phyloP scores from a whole-genome alignment of 1,140 invertebrate species.

The Ceratoteleas bidentatus region DNA sequence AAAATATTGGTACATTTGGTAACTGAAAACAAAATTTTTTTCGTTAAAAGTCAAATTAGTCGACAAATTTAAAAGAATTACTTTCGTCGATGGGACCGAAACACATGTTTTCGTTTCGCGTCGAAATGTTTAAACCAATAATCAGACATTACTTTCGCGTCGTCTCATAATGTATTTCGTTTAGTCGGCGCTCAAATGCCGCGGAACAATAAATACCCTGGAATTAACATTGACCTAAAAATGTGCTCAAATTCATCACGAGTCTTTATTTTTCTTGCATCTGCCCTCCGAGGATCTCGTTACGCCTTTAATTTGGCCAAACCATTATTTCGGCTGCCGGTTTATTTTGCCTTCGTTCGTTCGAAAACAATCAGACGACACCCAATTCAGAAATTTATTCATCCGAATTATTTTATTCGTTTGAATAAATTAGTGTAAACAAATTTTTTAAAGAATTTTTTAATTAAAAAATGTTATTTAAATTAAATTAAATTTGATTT shows the following conservation, averaged over 20 bases:
- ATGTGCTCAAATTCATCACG: conserved; percentile 22
- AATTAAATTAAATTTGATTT: too few species aligned
- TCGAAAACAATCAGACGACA: too few species aligned
- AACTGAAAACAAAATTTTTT: too few species aligned
- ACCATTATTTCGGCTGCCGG: background rate
- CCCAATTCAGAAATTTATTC: too few species aligned
- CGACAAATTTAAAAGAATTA: background rate
- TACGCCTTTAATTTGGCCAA: conserved; percentile 1
- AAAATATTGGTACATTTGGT: background rate
- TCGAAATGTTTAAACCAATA: too few species aligned
- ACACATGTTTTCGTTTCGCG: too few species aligned
- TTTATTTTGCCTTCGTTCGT: background rate
- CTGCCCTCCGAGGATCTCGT: background rate
- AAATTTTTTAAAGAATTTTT: too few species aligned
- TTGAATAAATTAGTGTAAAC: too few species aligned
- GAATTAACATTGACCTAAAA: conserved; percentile 54
- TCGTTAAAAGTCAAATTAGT: background rate
- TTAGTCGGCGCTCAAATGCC: conserved; percentile 11
- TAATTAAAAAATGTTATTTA: too few species aligned
- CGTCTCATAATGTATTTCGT: conserved; percentile 3
- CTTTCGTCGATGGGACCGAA: too few species aligned
- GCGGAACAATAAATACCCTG: conserved; percentile 45
- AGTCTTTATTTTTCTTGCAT: conserved; percentile 29
- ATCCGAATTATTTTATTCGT: too few species aligned
- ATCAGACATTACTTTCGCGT: too few species aligned